These are phyloP conservation scores for Sitobion miscanthi DNA, from an alignment of 1,140 invertebrate genomes.

Conservation along the genomic window DNA sequence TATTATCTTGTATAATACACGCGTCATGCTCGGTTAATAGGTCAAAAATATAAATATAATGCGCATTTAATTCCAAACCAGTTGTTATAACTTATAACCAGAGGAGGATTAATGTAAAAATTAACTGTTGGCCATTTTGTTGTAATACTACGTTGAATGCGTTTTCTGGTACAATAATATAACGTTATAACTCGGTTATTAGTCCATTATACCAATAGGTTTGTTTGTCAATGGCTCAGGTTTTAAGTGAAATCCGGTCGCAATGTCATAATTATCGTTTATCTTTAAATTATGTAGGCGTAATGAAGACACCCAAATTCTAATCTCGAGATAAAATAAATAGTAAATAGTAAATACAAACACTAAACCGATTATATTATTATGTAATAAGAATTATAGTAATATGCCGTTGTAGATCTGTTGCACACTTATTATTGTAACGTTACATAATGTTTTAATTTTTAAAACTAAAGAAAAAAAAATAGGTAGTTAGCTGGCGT, in stretches of 20 bases:
- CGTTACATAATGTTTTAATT: too few species aligned
- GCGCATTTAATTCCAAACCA: neutral
- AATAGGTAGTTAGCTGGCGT: neutral
- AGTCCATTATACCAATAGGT: neutral
- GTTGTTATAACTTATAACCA: neutral
- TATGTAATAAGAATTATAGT: neutral
- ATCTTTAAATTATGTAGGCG: neutral
- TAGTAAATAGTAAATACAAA: neutral
- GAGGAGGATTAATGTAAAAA: neutral
- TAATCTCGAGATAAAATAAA: neutral
- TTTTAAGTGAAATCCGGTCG: neutral
- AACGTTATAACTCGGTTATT: neutral
- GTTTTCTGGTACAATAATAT: neutral
- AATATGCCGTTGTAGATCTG: neutral
- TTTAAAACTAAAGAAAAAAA: neutral
- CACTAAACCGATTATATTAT: neutral
- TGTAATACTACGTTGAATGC: neutral
- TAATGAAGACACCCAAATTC: neutral
- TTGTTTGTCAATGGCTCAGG: neutral
- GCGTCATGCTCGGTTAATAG: neutral
- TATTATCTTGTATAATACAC: neutral
- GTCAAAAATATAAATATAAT: neutral
- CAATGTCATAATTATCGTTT: neutral
- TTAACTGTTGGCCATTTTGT: neutral
- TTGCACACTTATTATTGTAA: too few species aligned